Evolutionary conservation across 2,113 vertebrate species (phyloP).

Genomic region (Heterotilapia buettikoferi): DNA sequence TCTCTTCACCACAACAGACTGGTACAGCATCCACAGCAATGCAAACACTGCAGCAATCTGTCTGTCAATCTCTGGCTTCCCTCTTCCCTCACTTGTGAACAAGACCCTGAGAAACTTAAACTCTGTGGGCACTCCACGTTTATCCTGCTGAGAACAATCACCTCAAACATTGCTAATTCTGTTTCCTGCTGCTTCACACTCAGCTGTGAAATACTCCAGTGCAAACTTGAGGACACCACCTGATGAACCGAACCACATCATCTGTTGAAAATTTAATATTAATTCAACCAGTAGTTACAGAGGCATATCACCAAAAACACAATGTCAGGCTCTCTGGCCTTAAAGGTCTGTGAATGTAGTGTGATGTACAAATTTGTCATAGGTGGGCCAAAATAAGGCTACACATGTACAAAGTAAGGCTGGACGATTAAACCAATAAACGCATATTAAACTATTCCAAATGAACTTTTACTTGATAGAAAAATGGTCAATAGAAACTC

Average conservation of each 20-base stretch:
- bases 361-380: neutral
- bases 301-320: neutral
- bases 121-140: neutral
- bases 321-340: neutral
- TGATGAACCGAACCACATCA: neutral
- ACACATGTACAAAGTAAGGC: neutral
- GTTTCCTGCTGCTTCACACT: neutral
- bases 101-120: neutral
- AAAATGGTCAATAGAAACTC: neutral
- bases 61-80: neutral
- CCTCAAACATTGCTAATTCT: neutral
- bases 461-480: neutral
- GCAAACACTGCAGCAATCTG: neutral
- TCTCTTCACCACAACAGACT: neutral
- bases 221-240: neutral
- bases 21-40: neutral
- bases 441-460: neutral
- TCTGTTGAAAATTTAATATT: neutral
- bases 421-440: neutral
- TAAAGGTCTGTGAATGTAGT: neutral
- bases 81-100: neutral
- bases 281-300: neutral
- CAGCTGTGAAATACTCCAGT: neutral
- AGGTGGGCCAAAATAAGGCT: neutral
- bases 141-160: neutral